These are phyloP conservation scores for Ellobium chinense DNA, from an alignment of 2,888 invertebrate species.

Conservation along the genomic window DNA sequence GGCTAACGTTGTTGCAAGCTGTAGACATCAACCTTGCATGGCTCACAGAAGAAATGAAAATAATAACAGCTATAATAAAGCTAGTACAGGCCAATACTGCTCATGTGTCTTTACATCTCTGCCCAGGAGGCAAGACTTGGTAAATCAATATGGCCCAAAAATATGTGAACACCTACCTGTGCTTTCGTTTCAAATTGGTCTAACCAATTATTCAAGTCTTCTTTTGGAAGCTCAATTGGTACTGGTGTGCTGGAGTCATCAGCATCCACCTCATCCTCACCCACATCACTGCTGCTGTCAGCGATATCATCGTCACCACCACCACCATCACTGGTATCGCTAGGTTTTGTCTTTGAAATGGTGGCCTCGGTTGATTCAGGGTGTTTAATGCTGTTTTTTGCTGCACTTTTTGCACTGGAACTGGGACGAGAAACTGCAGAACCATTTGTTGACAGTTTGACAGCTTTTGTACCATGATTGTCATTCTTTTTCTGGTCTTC, in stretches of 20 bases:
- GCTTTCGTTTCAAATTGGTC: constrained; percentile 64
- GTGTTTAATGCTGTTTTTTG: not conserved
- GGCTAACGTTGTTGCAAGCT: no score
- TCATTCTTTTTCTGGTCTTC: constrained; percentile 49
- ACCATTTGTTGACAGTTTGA: not conserved
- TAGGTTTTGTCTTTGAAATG: not conserved
- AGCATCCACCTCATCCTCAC: no score
- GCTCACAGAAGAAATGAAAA: no score
- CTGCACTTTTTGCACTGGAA: not conserved
- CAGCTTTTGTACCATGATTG: not conserved
- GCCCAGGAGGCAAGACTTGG: no score
- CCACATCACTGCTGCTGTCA: not conserved
- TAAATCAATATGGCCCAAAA: no score
- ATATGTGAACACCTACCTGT: not conserved
- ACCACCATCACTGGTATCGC: constrained; percentile 23
- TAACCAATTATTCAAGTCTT: constrained; percentile 67
- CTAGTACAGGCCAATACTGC: no score
- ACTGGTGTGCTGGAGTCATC: no score
- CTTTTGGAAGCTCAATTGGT: constrained; percentile 50
- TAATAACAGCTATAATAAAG: no score
- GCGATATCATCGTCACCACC: constrained; percentile 54
- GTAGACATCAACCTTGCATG: no score
- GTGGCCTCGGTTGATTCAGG: not conserved
- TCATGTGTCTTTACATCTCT: no score
- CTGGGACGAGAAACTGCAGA: not conserved